Evolutionary conservation across 2,888 invertebrate species (phyloP), one percentile per base, ranked within the genome.

Genomic region (Tetheella fluctuosa): DNA sequence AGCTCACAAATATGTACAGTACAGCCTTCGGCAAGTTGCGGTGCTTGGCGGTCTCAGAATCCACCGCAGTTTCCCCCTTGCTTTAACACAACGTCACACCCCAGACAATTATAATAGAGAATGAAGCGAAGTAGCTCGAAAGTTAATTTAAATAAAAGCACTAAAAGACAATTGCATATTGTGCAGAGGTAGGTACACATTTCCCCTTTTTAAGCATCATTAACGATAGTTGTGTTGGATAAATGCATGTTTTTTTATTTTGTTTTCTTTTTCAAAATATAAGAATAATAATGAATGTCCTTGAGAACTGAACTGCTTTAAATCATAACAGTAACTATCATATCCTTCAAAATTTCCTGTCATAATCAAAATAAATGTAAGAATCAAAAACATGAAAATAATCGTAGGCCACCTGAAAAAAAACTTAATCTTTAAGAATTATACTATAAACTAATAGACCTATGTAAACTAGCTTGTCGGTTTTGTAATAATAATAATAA

Each of bases 61-160:
- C 61, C 59, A 57, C 73, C 73, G 55, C 65, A 63, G 59, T 57
- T 62, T 56, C 52, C 58, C 67, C 52, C 42, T 17, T n/a, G 42
- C 42, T 42, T 42, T n/a, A 42, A 17, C 42, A 17, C 42, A 42
- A 20, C 59, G 67, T 67, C 68, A 68, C 66, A 63, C 72, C 65
- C 69, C 64, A 67, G 69, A 70, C 77, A 70, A 77, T 79, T 77
- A 73, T 76, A 79, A 79, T 74, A 67, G 70, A 76, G 64, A 65
- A 69, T 69, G 64, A 61, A 69, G 74, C 69, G 69, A 71, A 79
- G 76, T 75, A 78, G 73, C 74, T 72, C 65, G 68, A 68, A 71
- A 75, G 71, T 76, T 74, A 64, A 76, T 80, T 78, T 75, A 76
- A 76, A 79, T 79, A 79, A 76, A 77, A 76, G 64, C 70, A 71